phyloP scores from a whole-genome alignment of 2,797 vertebrate species.

The Chaunax sp. region DNA sequence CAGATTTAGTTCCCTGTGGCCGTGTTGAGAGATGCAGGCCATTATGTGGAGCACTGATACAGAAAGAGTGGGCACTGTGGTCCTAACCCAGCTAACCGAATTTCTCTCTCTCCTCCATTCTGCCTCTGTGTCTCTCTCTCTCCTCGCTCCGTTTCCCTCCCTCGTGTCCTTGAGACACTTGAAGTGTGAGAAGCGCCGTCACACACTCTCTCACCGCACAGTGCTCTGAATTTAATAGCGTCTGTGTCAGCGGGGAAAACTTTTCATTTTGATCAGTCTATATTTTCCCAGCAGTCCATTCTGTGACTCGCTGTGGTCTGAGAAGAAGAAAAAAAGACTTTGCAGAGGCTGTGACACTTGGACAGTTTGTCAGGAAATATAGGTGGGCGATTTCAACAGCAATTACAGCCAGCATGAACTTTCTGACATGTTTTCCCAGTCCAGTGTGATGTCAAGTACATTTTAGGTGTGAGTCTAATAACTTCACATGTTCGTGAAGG shows the following conservation, averaged over 20 bases:
- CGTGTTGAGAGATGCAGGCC: conserved; percentile 58
- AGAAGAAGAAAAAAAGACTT: conserved; percentile 18
- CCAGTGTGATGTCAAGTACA: background rate
- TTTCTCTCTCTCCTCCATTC: conserved; percentile 5
- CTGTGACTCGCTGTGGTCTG: conserved; percentile 49
- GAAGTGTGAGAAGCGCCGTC: conserved; percentile 37
- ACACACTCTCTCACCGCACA: conserved; percentile 33
- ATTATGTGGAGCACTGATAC: conserved; percentile 78
- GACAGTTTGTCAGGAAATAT: conserved; percentile 34
- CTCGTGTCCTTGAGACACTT: conserved; percentile 50
- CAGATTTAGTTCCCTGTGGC: conserved; percentile 44
- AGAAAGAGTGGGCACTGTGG: conserved; percentile 73
- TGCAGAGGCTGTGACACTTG: conserved; percentile 29
- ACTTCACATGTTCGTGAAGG: background rate
- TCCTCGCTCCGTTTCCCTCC: conserved; percentile 26
- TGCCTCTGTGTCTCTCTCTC: conserved; percentile 1
- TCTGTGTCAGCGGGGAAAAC: conserved; percentile 57
- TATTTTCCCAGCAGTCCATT: conserved; percentile 45
- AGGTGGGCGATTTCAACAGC: conserved; percentile 40
- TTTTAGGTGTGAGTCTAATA: background rate
- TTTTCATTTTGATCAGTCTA: conserved; percentile 58
- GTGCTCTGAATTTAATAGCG: conserved; percentile 46
- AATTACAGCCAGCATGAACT: conserved; percentile 27
- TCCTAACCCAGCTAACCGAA: conserved; percentile 40
- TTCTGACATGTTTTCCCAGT: conserved; percentile 10